Evolutionary conservation across 64 coral and sea anemone species (phyloP).

Genomic region (Montipora sp.): DNA sequence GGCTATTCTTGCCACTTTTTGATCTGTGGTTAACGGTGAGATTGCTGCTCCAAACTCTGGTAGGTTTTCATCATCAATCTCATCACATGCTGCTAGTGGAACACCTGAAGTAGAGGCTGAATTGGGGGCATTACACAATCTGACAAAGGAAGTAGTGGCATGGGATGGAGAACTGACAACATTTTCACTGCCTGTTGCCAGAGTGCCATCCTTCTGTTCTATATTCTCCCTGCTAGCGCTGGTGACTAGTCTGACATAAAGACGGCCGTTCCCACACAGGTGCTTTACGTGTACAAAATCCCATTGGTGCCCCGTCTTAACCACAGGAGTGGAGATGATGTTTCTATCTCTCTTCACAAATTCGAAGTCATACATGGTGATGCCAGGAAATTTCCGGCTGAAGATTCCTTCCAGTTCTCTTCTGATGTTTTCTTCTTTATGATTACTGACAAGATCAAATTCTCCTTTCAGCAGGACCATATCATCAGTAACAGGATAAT

Average conservation of each 20-base stretch:
- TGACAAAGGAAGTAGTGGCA: neutral
- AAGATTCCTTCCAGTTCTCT: conserved; percentile 60
- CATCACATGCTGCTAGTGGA: neutral
- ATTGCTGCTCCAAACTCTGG: neutral
- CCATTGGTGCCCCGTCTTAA: conserved; percentile 52
- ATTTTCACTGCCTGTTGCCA: neutral
- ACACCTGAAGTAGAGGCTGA: neutral
- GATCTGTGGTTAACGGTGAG: neutral
- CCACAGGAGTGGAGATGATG: conserved; percentile 53
- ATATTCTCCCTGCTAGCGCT: conserved; percentile 13
- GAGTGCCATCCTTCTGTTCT: neutral
- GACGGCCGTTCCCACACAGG: conserved; percentile 61
- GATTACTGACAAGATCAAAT: conserved; percentile 58
- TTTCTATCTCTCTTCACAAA: conserved; percentile 74
- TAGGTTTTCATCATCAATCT: neutral
- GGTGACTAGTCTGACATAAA: conserved; percentile 69
- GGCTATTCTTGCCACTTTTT: neutral
- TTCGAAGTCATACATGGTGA: conserved; percentile 62
- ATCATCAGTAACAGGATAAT: conserved; percentile 73
- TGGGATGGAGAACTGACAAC: neutral
- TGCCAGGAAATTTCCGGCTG: conserved; percentile 56
- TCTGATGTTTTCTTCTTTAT: conserved; percentile 68
- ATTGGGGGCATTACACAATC: neutral
- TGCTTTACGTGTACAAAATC: conserved; percentile 83
- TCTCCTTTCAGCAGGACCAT: conserved; percentile 77